These are phyloP conservation scores for Clistopyga incitator DNA, from an alignment of 2,888 invertebrate genomes.

Conservation along the genomic window DNA sequence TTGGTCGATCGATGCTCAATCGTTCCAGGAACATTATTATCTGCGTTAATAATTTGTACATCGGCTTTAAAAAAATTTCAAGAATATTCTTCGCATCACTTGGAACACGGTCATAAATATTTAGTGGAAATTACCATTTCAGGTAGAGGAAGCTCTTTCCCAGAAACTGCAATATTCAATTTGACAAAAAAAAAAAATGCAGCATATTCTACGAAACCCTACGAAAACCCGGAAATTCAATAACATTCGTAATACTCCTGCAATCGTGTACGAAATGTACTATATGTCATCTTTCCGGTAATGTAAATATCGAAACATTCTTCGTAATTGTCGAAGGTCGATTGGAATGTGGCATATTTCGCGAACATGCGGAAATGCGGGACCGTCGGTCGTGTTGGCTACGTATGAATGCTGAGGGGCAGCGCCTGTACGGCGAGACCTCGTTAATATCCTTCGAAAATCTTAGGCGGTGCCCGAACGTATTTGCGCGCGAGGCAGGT, in stretches of 20 bases:
- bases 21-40: background rate
- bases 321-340: background rate
- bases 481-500: conserved; percentile 54
- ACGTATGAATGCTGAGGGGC: too few species aligned
- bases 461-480: conserved; percentile 45
- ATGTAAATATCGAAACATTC: too few species aligned
- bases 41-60: background rate
- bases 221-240: too few species aligned
- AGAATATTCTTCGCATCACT: background rate
- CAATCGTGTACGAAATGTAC: background rate
- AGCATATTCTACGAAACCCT: too few species aligned
- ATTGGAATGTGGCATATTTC: background rate
- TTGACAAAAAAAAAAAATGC: too few species aligned
- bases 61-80: background rate
- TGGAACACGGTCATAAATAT: too few species aligned
- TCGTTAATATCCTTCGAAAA: conserved; percentile 21
- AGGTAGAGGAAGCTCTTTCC: too few species aligned
- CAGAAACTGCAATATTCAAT: too few species aligned
- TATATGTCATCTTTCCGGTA: too few species aligned
- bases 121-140: too few species aligned
- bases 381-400: background rate
- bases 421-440: background rate
- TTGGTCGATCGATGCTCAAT: background rate
- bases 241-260: background rate
- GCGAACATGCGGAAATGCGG: background rate